phyloP scores from a whole-genome alignment of 2,888 invertebrate species.

The Schizotus pectinicornis region DNA sequence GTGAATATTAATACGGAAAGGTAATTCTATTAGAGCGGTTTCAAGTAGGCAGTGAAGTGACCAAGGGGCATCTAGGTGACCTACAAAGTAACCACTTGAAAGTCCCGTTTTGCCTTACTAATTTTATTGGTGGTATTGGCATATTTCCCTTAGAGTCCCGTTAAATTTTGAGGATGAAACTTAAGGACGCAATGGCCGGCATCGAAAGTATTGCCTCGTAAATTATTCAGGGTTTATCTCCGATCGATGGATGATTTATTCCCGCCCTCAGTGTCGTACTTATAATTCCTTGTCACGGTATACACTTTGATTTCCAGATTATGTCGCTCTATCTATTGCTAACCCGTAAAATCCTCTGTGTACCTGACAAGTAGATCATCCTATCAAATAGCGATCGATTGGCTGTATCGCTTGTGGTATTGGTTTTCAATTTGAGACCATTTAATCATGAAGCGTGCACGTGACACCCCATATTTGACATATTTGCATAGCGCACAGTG shows the following conservation, averaged over 20 bases:
- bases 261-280: slow-evolving; percentile 1
- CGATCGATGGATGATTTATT: slow-evolving; percentile 14
- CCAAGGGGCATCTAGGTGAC: slow-evolving; percentile 28
- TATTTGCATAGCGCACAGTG: slow-evolving; percentile 37
- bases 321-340: slow-evolving; percentile 6
- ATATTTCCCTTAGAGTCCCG: slow-evolving; percentile 13
- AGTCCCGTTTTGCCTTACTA: slow-evolving; percentile 22
- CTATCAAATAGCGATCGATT: slow-evolving; percentile 17
- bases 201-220: slow-evolving; percentile 3
- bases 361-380: slow-evolving; percentile 21
- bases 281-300: slow-evolving; percentile 18
- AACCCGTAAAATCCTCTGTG: slow-evolving; percentile 9
- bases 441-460: slow-evolving; percentile 45
- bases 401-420: slow-evolving; percentile 33
- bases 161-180: slow-evolving; percentile 6
- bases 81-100: slow-evolving; percentile 34
- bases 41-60: slow-evolving; percentile 23
- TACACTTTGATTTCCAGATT: slow-evolving; percentile 22
- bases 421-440: slow-evolving; percentile 47
- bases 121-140: slow-evolving; percentile 28
- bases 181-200: background rate
- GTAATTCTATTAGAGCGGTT: slow-evolving; percentile 32
- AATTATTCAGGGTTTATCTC: slow-evolving; percentile 9
- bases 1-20: background rate
- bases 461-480: slow-evolving; percentile 36